Evolutionary conservation across 1,140 invertebrate genomes (phyloP), one percentile per base, ranked within the genome.

Genomic region (Platyscapa corneri): DNA sequence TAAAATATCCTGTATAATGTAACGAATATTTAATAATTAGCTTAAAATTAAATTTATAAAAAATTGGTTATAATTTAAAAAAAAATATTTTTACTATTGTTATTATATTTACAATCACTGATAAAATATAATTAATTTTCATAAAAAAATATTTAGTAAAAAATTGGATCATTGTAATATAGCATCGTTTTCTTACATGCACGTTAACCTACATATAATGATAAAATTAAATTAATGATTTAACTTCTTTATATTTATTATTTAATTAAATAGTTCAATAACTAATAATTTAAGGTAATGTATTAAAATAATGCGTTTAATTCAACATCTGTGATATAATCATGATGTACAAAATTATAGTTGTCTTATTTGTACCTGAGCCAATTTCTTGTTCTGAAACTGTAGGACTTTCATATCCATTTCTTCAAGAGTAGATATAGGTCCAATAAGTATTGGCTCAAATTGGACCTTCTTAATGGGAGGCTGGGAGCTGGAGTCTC

Each of bases 321-420:
- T 0, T 18, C 30, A 32, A 67, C 64, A 67, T 67, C 64, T 67
- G 64, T 67, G 64, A 77, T 49, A 77, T 5, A n/a, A n/a, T 75
- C 3, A 39, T 46, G 30, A 18, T 84, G 85, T 81, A 18, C 49
- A 64, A 64, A 27, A 32, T 32, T 7, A 27, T 23, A 65, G 8
- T 30, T n/a, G n/a, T 20, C 6, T n/a, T 5, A 74, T 67, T 27
- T 83, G 90, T 94, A 97, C 96, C 95, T 99, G 98, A 42, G 97
- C 96, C 46, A 99, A 94, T 93, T 99, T 99, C 93, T 98, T 98
- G 91, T 99, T 99, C 94, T 99, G 98, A 92, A 99, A 99, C 89
- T 98, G 97, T 30, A 99, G 93, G 79, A 99, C 97, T 94, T 99
- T 99, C 90, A 99, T 98, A 92, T 99, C 98, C 96, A 99, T 97